phyloP scores from a whole-genome alignment of 2,888 invertebrate species.

The Aelia acuminata region DNA sequence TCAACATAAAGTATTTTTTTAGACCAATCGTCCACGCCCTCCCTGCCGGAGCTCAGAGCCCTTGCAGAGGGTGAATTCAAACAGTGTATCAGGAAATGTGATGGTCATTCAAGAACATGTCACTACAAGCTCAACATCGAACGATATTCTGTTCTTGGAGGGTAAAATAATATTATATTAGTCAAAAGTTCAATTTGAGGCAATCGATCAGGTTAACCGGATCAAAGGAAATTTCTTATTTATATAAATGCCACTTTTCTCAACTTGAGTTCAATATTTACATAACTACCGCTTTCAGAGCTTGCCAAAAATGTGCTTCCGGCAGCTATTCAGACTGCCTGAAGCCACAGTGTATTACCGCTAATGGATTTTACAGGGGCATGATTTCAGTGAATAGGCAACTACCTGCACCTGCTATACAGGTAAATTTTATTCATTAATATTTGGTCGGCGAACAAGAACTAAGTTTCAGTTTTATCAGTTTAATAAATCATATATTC shows the following conservation, averaged over 20 bases:
- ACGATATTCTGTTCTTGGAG: constrained; percentile 70
- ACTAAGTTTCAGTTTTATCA: too few species aligned
- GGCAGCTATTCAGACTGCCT: constrained; percentile 69
- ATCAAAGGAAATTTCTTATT: too few species aligned
- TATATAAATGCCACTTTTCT: too few species aligned
- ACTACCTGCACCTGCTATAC: constrained; percentile 72
- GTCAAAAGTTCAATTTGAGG: background rate
- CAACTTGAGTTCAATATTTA: too few species aligned
- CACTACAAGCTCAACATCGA: constrained; percentile 70
- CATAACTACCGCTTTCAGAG: background rate
- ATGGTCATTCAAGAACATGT: constrained; percentile 68
- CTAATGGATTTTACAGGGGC: constrained; percentile 71
- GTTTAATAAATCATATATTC: too few species aligned
- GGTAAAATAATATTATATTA: constrained; percentile 67
- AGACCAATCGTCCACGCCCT: too few species aligned
- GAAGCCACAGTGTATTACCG: constrained; percentile 71
- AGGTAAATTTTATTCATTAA: constrained; percentile 67
- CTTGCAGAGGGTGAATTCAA: background rate
- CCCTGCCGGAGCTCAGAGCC: too few species aligned
- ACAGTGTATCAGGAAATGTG: constrained; percentile 60
- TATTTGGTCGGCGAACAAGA: too few species aligned
- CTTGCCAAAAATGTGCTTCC: constrained; percentile 68
- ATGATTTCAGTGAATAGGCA: constrained; percentile 71
- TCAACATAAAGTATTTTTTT: too few species aligned
- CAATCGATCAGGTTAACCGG: too few species aligned